Evolutionary conservation across 2,888 invertebrate genomes (phyloP).

Genomic region (Stegophylla sp.): DNA sequence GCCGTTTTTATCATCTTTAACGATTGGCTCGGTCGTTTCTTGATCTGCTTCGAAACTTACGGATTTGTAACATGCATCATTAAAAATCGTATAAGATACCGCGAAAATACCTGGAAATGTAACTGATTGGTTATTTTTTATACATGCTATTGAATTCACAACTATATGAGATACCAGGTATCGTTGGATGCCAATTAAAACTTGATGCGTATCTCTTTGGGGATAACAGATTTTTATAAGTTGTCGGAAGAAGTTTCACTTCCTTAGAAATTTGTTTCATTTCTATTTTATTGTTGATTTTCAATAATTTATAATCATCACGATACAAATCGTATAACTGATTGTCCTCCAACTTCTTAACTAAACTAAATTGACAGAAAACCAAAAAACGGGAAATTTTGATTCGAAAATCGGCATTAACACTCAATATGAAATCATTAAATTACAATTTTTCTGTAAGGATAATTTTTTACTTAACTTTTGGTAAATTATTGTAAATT

Average conservation of each 20-base stretch:
- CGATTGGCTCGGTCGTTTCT: neutral
- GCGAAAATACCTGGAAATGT: constrained; percentile 36
- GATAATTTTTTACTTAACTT: neutral
- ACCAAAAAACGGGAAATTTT: neutral
- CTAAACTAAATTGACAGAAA: constrained; percentile 25
- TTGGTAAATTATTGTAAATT: neutral
- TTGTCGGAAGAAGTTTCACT: constrained; percentile 5
- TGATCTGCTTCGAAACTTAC: neutral
- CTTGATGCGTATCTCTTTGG: constrained; percentile 29
- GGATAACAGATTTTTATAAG: neutral
- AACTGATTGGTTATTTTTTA: neutral
- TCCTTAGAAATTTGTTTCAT: neutral
- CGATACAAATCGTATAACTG: constrained; percentile 51
- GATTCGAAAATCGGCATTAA: too few species aligned
- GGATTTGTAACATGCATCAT: constrained; percentile 12
- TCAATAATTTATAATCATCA: constrained; percentile 42
- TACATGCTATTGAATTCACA: too few species aligned
- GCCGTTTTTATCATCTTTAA: constrained; percentile 13
- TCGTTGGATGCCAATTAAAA: constrained; percentile 43
- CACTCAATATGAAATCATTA: neutral
- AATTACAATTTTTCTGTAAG: neutral
- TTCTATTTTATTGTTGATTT: neutral
- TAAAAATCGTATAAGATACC: constrained; percentile 18
- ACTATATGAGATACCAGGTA: constrained; percentile 13
- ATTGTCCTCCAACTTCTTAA: constrained; percentile 34